phyloP scores from a whole-genome alignment of 2,888 invertebrate species.

The Caradrina kadenii region DNA sequence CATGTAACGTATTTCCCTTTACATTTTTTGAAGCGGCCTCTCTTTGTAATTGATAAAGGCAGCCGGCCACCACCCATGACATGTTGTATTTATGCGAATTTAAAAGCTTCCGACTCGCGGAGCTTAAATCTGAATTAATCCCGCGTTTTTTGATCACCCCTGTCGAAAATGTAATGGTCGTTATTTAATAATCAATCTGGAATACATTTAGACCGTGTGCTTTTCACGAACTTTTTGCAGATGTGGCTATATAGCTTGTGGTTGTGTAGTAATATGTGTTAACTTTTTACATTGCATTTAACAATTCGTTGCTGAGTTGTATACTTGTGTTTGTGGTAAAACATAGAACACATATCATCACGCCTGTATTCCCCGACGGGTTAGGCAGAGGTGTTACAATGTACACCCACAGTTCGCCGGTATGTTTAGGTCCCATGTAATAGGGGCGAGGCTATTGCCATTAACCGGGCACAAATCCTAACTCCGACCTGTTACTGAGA shows the following conservation, averaged over 20 bases:
- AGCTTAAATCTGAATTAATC: constrained; percentile 86
- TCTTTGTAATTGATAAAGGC: constrained; percentile 88
- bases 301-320: not conserved
- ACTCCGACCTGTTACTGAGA: no score
- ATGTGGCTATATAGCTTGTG: not conserved
- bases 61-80: constrained; percentile 79
- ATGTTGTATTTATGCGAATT: constrained; percentile 88
- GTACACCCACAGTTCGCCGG: no score
- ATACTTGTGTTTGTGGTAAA: no score
- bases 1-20: constrained; percentile 74
- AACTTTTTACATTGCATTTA: constrained; percentile 4
- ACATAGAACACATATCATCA: no score
- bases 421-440: no score
- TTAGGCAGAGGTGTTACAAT: no score
- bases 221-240: constrained; percentile 34
- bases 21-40: constrained; percentile 80
- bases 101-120: constrained; percentile 85
- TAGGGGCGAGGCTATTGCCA: no score
- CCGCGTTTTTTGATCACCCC: constrained; percentile 78
- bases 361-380: no score
- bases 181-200: constrained; percentile 77
- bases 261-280: constrained; percentile 12
- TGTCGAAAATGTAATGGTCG: constrained; percentile 76
- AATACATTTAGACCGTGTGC: constrained; percentile 51
- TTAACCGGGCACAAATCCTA: no score